Evolutionary conservation across 2,888 invertebrate species (phyloP).

Genomic region (Mythimna ferrago): DNA sequence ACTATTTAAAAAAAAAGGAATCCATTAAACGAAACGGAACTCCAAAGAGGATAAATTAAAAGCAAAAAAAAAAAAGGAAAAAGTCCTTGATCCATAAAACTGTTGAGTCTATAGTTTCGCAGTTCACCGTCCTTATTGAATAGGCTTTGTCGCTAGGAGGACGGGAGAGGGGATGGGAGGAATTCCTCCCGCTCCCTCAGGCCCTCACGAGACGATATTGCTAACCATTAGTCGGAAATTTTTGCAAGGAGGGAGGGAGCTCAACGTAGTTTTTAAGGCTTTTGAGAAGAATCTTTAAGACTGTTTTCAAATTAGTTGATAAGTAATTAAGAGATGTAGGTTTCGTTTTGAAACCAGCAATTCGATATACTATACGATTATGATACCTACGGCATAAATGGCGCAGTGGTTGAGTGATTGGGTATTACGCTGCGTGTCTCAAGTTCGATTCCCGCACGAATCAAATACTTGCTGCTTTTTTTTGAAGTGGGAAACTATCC

Average conservation of each 20-base stretch:
- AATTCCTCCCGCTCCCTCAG: conserved; percentile 65
- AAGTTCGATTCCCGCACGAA: no score
- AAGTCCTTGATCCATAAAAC: conserved; percentile 35
- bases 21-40: background rate
- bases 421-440: no score
- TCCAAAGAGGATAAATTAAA: conserved; percentile 33
- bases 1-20: conserved; percentile 13
- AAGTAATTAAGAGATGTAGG: background rate
- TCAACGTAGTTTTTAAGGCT: conserved; percentile 30
- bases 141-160: conserved; percentile 69
- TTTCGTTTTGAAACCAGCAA: background rate
- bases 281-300: background rate
- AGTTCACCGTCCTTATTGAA: conserved; percentile 68
- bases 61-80: conserved; percentile 25
- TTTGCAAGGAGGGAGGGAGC: conserved; percentile 62
- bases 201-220: conserved; percentile 65
- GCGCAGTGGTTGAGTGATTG: no score
- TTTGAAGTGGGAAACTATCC: no score
- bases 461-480: no score
- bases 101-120: conserved; percentile 55
- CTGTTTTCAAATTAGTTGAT: background rate
- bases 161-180: conserved; percentile 44
- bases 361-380: no score
- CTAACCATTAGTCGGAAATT: conserved; percentile 70
- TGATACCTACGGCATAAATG: no score